Conservation (phyloP, 2,113 vertebrate species). For the Cyprinus carpio region DNA sequence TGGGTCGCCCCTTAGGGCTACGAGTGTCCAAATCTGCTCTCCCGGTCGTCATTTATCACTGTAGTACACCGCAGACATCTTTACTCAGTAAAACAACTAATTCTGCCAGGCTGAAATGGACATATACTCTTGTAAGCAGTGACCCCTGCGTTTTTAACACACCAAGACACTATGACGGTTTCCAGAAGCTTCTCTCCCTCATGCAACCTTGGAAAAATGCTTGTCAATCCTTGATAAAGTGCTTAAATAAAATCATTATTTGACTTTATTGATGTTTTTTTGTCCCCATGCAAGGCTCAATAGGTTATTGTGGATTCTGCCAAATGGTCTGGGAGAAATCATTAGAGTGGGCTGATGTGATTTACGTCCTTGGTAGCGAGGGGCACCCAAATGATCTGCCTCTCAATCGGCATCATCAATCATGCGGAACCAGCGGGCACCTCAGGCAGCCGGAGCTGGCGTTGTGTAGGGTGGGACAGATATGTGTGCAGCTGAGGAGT, state of each 20-base stretch:
- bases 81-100: constrained; percentile 13
- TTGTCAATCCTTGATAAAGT: constrained; percentile 61
- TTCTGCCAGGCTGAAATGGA: neutral
- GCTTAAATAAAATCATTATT: constrained; percentile 69
- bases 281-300: constrained; percentile 60
- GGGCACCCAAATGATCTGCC: constrained; percentile 81
- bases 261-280: constrained; percentile 71
- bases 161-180: constrained; percentile 20
- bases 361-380: constrained; percentile 79
- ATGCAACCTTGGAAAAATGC: constrained; percentile 60
- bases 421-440: constrained; percentile 78
- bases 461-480: constrained; percentile 64
- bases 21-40: constrained; percentile 52
- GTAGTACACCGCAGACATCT: neutral
- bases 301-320: constrained; percentile 70
- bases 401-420: constrained; percentile 77
- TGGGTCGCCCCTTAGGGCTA: constrained; percentile 78
- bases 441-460: constrained; percentile 66
- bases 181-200: constrained; percentile 47
- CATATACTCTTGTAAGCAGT: neutral
- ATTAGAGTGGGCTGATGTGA: constrained; percentile 79
- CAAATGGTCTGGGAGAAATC: constrained; percentile 75
- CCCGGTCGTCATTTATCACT: constrained; percentile 71
- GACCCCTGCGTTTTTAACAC: neutral
- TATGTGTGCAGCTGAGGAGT: constrained; percentile 41